Conservation (phyloP, 1,140 invertebrate genomes). For the Lasaia peninsularis region DNA sequence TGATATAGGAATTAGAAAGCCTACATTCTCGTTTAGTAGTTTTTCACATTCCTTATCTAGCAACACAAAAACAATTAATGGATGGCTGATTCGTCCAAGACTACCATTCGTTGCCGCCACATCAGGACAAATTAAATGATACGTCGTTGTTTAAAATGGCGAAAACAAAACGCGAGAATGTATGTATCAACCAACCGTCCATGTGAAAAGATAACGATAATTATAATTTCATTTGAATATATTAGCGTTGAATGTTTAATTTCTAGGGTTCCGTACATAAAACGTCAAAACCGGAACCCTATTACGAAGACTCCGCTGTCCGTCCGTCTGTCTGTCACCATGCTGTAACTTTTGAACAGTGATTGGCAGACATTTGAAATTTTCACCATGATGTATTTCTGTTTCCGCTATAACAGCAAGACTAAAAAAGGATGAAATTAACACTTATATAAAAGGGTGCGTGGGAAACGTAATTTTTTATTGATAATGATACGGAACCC, state of each 20-base stretch:
- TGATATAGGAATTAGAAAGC: neutral
- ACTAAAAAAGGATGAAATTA: too few species aligned
- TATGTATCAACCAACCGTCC: conserved; percentile 4
- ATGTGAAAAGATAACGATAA: conserved; percentile 7
- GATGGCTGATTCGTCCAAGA: conserved; percentile 2
- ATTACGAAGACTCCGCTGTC: too few species aligned
- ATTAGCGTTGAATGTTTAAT: neutral
- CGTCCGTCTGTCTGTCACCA: too few species aligned
- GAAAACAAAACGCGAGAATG: conserved; percentile 8
- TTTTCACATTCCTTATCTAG: neutral
- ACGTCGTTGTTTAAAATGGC: conserved; percentile 8
- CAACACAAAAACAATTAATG: conserved; percentile 4
- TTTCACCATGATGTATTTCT: too few species aligned
- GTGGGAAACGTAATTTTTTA: too few species aligned
- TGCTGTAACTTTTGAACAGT: too few species aligned
- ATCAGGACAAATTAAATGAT: conserved; percentile 10
- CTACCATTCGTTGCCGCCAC: conserved; percentile 11
- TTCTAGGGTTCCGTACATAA: too few species aligned
- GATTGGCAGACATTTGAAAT: too few species aligned
- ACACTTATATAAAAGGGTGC: too few species aligned
- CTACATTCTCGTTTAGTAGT: neutral
- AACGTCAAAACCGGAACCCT: too few species aligned
- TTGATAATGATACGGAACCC: too few species aligned
- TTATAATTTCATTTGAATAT: conserved; percentile 9
- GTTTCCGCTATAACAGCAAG: too few species aligned